These are phyloP conservation scores for Lepidonotus clava DNA, from an alignment of 2,888 invertebrate species.

Conservation along the genomic window DNA sequence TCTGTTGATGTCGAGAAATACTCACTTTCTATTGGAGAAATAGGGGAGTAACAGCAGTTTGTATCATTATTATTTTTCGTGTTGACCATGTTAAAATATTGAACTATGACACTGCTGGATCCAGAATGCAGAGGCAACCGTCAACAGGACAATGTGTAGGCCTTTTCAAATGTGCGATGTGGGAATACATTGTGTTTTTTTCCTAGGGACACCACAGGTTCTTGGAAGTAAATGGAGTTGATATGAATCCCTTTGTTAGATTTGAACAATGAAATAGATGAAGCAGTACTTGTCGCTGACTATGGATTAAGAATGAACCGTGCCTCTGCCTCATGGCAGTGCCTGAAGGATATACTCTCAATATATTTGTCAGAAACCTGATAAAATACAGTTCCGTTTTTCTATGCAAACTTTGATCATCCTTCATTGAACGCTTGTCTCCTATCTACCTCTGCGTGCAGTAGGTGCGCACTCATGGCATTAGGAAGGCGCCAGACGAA, in stretches of 20 bases:
- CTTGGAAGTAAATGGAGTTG: conserved; percentile 14
- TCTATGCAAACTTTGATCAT: conserved; percentile 42
- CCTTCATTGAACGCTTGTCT: conserved; percentile 24
- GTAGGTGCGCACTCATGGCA: conserved; percentile 1
- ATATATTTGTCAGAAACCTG: conserved; percentile 2
- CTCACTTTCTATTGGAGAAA: not conserved
- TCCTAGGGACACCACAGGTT: not conserved
- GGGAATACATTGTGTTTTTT: not conserved
- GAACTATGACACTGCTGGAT: conserved; percentile 34
- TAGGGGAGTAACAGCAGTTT: not conserved
- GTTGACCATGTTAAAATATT: conserved; percentile 45
- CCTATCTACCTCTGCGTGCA: not conserved
- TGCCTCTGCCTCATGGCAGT: not conserved
- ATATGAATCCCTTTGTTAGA: conserved; percentile 16
- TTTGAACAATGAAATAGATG: not conserved
- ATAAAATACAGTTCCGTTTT: conserved; percentile 11
- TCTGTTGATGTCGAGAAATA: not conserved
- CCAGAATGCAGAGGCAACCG: conserved; percentile 16
- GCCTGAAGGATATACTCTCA: not conserved
- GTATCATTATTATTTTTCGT: conserved; percentile 33
- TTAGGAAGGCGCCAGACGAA: not conserved
- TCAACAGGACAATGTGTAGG: conserved; percentile 14
- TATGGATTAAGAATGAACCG: not conserved
- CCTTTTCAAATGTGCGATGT: not conserved
- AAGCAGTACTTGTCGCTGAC: not conserved